Conservation (phyloP, 2,888 invertebrate species). For the Polyommatus icarus region DNA sequence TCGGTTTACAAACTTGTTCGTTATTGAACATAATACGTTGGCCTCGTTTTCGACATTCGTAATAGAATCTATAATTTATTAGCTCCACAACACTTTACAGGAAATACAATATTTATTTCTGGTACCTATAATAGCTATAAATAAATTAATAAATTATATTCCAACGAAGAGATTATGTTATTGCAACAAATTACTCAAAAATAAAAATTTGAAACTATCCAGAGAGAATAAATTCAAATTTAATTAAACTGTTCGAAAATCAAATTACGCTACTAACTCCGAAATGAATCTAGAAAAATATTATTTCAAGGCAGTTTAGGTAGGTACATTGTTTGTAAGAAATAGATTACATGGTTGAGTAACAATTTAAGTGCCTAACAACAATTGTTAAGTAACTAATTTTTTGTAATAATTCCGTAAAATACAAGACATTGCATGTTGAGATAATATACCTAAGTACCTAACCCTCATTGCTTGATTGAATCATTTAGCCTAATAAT, state of each 20-base stretch:
- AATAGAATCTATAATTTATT: slow-evolving; percentile 22
- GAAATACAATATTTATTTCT: slow-evolving; percentile 12
- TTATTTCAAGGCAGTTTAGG: not conserved
- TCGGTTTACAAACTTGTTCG: slow-evolving; percentile 31
- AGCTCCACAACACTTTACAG: slow-evolving; percentile 6
- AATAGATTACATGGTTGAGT: slow-evolving; percentile 1
- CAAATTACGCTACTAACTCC: not conserved
- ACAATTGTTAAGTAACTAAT: slow-evolving; percentile 22
- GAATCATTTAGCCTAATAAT: not conserved
- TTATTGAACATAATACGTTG: slow-evolving; percentile 28
- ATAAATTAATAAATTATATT: not conserved
- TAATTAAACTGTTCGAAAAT: not conserved
- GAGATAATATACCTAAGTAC: no score
- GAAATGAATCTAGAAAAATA: not conserved
- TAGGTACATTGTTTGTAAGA: not conserved
- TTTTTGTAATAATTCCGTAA: slow-evolving; percentile 11
- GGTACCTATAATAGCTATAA: not conserved
- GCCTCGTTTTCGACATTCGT: slow-evolving; percentile 27
- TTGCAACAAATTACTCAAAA: not conserved
- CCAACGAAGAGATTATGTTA: not conserved
- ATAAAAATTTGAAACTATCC: not conserved
- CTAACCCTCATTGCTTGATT: not conserved
- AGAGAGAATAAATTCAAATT: not conserved
- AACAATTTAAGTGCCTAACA: slow-evolving; percentile 8
- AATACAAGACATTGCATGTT: slow-evolving; percentile 11